Percentiles rank a stretch among this genome's conserved stretches.
phyloP scores from a whole-genome alignment of 30 jellyfish, hydroid and myxozoan species.

The Catostylus mosaicus region DNA sequence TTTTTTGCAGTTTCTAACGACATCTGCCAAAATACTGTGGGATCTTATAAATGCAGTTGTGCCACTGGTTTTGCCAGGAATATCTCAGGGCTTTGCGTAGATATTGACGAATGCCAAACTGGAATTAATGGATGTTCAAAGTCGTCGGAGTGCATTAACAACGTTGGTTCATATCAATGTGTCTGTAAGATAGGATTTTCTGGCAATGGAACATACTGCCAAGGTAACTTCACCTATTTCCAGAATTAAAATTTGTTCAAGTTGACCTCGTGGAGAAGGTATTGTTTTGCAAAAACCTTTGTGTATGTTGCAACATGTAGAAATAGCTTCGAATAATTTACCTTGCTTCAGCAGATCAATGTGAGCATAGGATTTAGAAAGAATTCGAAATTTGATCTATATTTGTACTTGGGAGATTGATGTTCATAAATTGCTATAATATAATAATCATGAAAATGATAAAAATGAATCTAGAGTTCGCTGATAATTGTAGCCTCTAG shows the following conservation, averaged over 20 bases:
- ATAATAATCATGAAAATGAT: too few species aligned
- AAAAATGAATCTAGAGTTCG: too few species aligned
- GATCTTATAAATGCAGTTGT: slow-evolving; percentile 33
- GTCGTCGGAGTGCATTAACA: slow-evolving; percentile 44
- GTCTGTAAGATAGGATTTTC: slow-evolving; percentile 50
- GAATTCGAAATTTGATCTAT: too few species aligned
- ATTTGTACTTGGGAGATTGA: too few species aligned
- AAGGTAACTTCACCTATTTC: slow-evolving; percentile 1
- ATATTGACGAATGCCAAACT: slow-evolving; percentile 56
- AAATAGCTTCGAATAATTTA: too few species aligned
- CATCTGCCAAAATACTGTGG: slow-evolving; percentile 8
- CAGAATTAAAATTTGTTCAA: background rate
- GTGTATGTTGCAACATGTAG: background rate
- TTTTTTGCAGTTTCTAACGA: background rate
- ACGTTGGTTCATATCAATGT: slow-evolving; percentile 57
- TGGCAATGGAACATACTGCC: slow-evolving; percentile 65
- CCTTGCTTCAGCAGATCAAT: too few species aligned
- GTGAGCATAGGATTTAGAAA: too few species aligned
- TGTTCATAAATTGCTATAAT: too few species aligned
- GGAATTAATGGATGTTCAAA: slow-evolving; percentile 21
- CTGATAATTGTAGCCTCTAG: too few species aligned
- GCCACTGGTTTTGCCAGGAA: slow-evolving; percentile 18
- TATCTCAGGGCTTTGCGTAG: slow-evolving; percentile 21
- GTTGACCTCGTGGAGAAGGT: background rate
- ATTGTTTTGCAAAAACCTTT: background rate